Evolutionary conservation across 2,797 vertebrate genomes (phyloP), one percentile per base, ranked within the genome.

Genomic region (Taeniopygia guttata): DNA sequence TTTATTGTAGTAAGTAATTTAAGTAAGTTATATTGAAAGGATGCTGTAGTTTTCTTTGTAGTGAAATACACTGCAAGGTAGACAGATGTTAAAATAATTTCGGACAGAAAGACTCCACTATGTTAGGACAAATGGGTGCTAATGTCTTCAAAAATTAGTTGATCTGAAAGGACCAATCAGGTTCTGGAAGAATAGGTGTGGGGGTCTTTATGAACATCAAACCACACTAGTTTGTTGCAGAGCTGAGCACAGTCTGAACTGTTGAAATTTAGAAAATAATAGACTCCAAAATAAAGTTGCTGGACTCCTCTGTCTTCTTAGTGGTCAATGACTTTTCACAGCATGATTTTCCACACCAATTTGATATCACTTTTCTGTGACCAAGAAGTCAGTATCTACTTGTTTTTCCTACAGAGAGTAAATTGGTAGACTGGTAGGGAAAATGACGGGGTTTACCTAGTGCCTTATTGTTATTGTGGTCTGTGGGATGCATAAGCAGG

Each of bases 11-110:
- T 84, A 69, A 88, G 75, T 72, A 0, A 32, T 46, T 85, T 75
- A 89, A 94, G 27, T 95, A 96, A 93, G 18, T 81, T 90, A 83
- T 51, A 21, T 12, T 32, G 42, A 63, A 96, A 96, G 78, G 66
- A 95, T 45, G 17, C 69, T 72, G 18, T 84, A 16, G 29, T 96
- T 96, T 90, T 70, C 87, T 91, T 97, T 66, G 73, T 52, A 52
- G 36, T 58, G 74, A 94, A 84, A 85, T 34, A 26, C 8, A 55
- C 48, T 68, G 20, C 34, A 75, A 82, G 14, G 13, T 51, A 85
- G 59, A 91, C 5, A 62, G 22, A 34, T 73, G n/a, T 38, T 66
- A 84, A 45, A 70, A 38, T 87, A 55, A 94, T 59, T 82, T 84
- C 16, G 11, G 60, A 36, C 17, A 66, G 42, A 69, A 10, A 59